Percentiles rank a stretch among this genome's conserved stretches.
phyloP scores from a whole-genome alignment of 1,140 invertebrate genomes.

The Lutraria rhynchaena region DNA sequence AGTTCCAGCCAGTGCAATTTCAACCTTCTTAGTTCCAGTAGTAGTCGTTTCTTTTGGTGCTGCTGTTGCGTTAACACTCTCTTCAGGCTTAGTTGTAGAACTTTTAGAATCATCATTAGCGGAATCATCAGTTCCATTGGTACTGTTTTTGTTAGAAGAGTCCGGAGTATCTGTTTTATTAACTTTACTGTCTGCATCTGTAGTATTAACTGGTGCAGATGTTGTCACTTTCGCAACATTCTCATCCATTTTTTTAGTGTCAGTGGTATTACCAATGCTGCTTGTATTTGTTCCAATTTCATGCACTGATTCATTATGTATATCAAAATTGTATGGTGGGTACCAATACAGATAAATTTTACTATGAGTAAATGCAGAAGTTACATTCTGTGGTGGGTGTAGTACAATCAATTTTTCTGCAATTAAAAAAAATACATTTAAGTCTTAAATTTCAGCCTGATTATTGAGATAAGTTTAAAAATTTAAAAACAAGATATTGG shows the following conservation, averaged over 20 bases:
- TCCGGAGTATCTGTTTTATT: not conserved
- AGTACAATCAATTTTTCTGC: slow-evolving; percentile 46
- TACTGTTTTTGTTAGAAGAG: not conserved
- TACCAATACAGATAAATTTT: slow-evolving; percentile 44
- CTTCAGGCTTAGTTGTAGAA: not conserved
- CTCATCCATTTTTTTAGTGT: no score
- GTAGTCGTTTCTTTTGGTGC: not conserved
- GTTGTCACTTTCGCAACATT: not conserved
- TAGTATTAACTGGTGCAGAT: not conserved
- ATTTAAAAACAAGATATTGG: not conserved
- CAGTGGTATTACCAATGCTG: not conserved
- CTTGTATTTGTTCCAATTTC: not conserved
- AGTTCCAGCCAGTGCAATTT: slow-evolving; percentile 1
- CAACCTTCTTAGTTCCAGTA: not conserved
- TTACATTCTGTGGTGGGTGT: slow-evolving; percentile 43
- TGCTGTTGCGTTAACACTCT: not conserved
- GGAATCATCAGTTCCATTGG: not conserved
- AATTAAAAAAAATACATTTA: slow-evolving; percentile 10
- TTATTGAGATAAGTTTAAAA: not conserved
- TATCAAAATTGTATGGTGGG: slow-evolving; percentile 20
- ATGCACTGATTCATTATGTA: slow-evolving; percentile 7
- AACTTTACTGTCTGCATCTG: not conserved
- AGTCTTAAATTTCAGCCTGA: not conserved
- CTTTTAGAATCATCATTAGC: not conserved
- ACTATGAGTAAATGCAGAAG: slow-evolving; percentile 1